A percentile compares a stretch with the other conserved stretches of the same genome.
These are phyloP conservation scores for Heliconius hewitsoni DNA, from an alignment of 1,140 invertebrate genomes.

Conservation along the genomic window DNA sequence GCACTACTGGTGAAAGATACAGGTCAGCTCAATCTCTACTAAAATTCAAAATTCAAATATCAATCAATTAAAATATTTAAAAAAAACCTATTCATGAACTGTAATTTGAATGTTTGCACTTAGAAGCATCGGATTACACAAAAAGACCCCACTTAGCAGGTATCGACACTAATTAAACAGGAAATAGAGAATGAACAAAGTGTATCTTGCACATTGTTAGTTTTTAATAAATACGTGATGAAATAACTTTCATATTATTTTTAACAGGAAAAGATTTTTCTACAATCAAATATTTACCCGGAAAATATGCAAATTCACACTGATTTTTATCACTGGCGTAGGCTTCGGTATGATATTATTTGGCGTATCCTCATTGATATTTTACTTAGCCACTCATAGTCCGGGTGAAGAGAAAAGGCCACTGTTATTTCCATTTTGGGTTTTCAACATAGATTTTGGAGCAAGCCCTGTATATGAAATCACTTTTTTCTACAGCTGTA, in stretches of 20 bases:
- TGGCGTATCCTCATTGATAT: constrained; percentile 40
- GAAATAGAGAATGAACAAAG: background rate
- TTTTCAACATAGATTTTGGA: constrained; percentile 47
- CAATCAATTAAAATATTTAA: background rate
- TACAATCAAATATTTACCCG: constrained; percentile 35
- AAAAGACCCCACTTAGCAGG: too few relatives aligned
- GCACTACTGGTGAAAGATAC: constrained; percentile 49
- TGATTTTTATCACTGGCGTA: constrained; percentile 44
- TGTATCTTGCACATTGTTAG: background rate
- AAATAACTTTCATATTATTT: background rate
- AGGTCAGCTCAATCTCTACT: constrained; percentile 38
- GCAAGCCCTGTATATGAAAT: constrained; percentile 54
- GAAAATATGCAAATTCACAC: constrained; percentile 48
- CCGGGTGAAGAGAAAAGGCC: constrained; percentile 45
- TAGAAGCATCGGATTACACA: too few relatives aligned
- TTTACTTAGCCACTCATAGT: constrained; percentile 40
- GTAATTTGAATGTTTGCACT: background rate
- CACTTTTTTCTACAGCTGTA: constrained; percentile 50
- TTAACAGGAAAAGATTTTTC: constrained; percentile 54
- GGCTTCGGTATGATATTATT: constrained; percentile 42
- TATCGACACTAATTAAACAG: too few relatives aligned
- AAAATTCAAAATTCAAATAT: background rate
- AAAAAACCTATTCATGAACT: background rate
- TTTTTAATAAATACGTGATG: background rate
- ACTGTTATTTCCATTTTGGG: constrained; percentile 61